These are phyloP conservation scores for Gastrophysa polygoni DNA, from an alignment of 2,888 invertebrate genomes.

Conservation along the genomic window DNA sequence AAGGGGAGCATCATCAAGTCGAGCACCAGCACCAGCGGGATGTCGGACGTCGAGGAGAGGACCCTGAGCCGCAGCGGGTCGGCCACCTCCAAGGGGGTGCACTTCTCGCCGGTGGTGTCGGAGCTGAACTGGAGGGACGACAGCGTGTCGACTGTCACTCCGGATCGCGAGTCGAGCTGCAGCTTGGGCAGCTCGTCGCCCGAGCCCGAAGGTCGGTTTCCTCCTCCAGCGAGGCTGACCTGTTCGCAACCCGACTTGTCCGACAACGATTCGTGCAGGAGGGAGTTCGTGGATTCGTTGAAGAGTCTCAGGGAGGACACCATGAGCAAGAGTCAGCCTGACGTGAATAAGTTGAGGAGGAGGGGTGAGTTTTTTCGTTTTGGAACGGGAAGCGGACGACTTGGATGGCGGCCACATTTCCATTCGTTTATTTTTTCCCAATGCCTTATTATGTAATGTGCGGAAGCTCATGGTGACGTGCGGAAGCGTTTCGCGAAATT, in stretches of 20 bases:
- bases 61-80: slow-evolving; percentile 49
- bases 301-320: slow-evolving; percentile 36
- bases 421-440: too few relatives aligned
- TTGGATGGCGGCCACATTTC: too few relatives aligned
- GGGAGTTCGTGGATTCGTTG: slow-evolving; percentile 42
- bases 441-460: too few relatives aligned
- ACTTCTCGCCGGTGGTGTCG: slow-evolving; percentile 79
- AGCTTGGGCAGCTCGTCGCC: slow-evolving; percentile 52
- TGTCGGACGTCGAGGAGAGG: slow-evolving; percentile 53
- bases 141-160: slow-evolving; percentile 47
- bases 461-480: too few relatives aligned
- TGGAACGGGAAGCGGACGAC: too few relatives aligned
- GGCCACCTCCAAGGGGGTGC: slow-evolving; percentile 63
- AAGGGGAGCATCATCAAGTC: slow-evolving; percentile 57
- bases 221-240: slow-evolving; percentile 37
- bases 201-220: slow-evolving; percentile 38
- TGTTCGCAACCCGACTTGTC: slow-evolving; percentile 53
- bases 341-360: slow-evolving; percentile 38
- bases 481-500: too few relatives aligned
- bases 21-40: slow-evolving; percentile 54
- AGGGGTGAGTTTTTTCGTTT: slow-evolving; percentile 38
- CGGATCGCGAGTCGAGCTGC: slow-evolving; percentile 52
- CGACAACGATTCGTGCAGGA: slow-evolving; percentile 37
- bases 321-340: slow-evolving; percentile 46
- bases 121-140: slow-evolving; percentile 82